Evolutionary conservation across 2,797 vertebrate genomes (phyloP), one percentile per base, ranked within the genome.

Genomic region (Dermochelys coriacea): DNA sequence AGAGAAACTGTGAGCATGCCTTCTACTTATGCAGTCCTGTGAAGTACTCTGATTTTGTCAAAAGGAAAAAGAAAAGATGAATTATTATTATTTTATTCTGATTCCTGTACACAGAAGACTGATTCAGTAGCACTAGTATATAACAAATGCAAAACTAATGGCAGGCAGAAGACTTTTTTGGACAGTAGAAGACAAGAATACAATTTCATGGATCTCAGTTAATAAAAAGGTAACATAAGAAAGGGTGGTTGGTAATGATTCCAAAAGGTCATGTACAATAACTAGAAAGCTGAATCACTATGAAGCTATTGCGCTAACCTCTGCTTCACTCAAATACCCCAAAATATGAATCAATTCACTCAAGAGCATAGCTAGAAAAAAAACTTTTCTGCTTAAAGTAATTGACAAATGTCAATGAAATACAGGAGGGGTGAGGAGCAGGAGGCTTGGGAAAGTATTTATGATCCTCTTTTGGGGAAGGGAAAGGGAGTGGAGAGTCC

Each of bases 331-430:
- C 37, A 86, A 21, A 27, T n/a, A 45, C 34, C 81, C 57, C 57
- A 55, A 92, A 92, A 85, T n/a, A 90, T 64, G 71, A 93, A 57
- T 14, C n/a, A 37, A 31, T 37, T 10, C 57, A 87, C 80, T 82
- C 81, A 25, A 25, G 51, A 12, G 23, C 52, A 23, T 37, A 80
- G 50, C 51, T 54, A 21, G 21, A 55, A 74, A 80, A 95, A 41
- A n/a, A 21, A 19, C 7, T 52, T 71, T 95, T 82, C 86, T 47
- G 82, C 85, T 93, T 52, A 59, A 19, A 80, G 49, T 34, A 80
- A n/a, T 31, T 83, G 54, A 88, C 94, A 84, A 79, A 77, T 74
- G 83, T 80, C 15, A 81, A 12, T 84, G 49, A 95, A 93, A 89
- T 64, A 85, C 16, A 85, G 84, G 25, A 89, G 27, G 50, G 92